phyloP scores from a whole-genome alignment of 1,140 invertebrate genomes.

The Drosophila dunni region DNA sequence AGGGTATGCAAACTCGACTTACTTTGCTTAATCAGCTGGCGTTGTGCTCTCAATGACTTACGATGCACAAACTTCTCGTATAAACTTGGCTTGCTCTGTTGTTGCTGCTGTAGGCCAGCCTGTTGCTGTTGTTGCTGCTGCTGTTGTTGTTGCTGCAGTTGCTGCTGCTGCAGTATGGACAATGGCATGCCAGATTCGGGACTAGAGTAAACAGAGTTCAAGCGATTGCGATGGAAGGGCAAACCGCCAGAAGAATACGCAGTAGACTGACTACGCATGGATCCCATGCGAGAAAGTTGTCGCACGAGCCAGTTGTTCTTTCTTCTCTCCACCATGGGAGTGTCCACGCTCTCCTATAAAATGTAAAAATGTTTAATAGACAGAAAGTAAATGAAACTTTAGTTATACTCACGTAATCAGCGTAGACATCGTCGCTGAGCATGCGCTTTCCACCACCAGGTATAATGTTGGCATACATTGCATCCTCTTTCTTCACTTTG shows the following conservation, averaged over 20 bases:
- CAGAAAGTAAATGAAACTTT: not conserved
- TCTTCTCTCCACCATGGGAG: slow-evolving; percentile 92
- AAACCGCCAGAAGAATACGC: slow-evolving; percentile 92
- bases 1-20: slow-evolving; percentile 33
- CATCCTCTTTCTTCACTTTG: slow-evolving; percentile 92
- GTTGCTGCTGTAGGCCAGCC: slow-evolving; percentile 63
- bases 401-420: slow-evolving; percentile 90
- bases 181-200: slow-evolving; percentile 88
- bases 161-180: slow-evolving; percentile 80
- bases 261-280: slow-evolving; percentile 92
- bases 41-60: slow-evolving; percentile 90
- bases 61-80: slow-evolving; percentile 92
- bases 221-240: slow-evolving; percentile 89
- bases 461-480: slow-evolving; percentile 90
- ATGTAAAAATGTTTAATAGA: not conserved
- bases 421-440: slow-evolving; percentile 92
- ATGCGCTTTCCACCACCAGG: slow-evolving; percentile 85
- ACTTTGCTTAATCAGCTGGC: slow-evolving; percentile 88
- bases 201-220: slow-evolving; percentile 91
- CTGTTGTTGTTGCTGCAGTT: slow-evolving; percentile 72
- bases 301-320: slow-evolving; percentile 95
- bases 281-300: slow-evolving; percentile 92
- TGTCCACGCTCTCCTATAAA: slow-evolving; percentile 93
- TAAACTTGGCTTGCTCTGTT: slow-evolving; percentile 89
- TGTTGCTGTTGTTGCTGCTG: slow-evolving; percentile 76